Conservation (phyloP, 2,888 invertebrate species). For the Noctua janthina region DNA sequence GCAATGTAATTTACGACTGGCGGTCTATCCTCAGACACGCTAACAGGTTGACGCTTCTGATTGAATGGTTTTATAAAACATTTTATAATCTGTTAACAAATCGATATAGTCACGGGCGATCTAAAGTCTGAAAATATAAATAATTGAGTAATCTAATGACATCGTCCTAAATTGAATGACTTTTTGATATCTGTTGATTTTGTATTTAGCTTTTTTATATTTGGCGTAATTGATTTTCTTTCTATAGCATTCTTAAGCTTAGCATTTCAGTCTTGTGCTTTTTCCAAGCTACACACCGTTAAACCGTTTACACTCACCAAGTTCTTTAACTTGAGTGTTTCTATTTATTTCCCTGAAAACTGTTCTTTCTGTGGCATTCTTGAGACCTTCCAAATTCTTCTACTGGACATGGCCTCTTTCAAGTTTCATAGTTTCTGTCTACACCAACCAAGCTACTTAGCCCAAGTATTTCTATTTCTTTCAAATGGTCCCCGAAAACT, state of each 20-base stretch:
- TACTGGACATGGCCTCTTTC: background rate
- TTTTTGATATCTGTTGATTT: conserved; percentile 6
- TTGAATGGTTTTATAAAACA: conserved; percentile 25
- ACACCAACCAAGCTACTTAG: too few species aligned
- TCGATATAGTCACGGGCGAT: background rate
- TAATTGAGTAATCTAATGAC: conserved; percentile 8
- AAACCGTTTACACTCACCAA: background rate
- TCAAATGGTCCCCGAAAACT: background rate
- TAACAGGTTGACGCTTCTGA: conserved; percentile 41
- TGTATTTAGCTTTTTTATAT: background rate
- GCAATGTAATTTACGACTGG: conserved; percentile 38
- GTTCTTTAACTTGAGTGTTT: background rate
- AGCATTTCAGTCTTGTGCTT: background rate
- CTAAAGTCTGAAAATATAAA: conserved; percentile 4
- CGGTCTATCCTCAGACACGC: conserved; percentile 17
- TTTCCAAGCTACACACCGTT: background rate
- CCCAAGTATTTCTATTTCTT: background rate
- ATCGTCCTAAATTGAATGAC: background rate
- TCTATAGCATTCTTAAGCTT: background rate
- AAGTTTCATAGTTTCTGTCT: background rate
- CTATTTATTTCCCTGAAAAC: background rate
- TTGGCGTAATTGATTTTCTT: background rate
- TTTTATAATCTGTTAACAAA: conserved; percentile 1
- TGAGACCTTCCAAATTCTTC: background rate
- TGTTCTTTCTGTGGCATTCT: background rate